Evolutionary conservation across 2,113 vertebrate genomes (phyloP).

Genomic region (Thryonomys swinderianus): DNA sequence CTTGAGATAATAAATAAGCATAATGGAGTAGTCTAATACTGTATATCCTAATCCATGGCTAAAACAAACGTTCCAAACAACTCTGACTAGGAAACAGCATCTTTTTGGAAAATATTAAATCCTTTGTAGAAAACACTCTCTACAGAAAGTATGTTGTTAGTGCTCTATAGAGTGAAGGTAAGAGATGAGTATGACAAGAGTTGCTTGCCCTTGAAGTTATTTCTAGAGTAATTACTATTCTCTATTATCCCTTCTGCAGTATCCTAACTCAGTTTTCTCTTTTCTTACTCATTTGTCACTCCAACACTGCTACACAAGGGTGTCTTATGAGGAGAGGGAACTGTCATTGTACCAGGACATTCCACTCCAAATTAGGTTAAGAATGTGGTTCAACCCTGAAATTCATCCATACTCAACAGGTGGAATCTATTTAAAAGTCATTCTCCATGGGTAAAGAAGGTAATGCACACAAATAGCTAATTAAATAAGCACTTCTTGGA

Average conservation of each 20-base stretch:
- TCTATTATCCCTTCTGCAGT: not conserved
- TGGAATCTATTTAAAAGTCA: not conserved
- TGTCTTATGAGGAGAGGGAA: not conserved
- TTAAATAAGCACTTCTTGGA: not conserved
- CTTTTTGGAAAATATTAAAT: not conserved
- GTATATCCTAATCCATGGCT: not conserved
- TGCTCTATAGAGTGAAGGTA: not conserved
- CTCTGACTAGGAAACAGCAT: not conserved
- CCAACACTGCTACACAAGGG: not conserved
- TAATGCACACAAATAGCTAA: not conserved
- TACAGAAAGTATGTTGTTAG: not conserved
- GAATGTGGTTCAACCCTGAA: not conserved
- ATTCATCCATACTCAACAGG: not conserved
- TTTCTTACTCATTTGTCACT: not conserved
- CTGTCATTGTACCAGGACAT: not conserved
- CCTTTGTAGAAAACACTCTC: not conserved
- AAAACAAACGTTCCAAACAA: not conserved
- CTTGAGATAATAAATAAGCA: constrained; percentile 33
- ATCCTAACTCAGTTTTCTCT: not conserved
- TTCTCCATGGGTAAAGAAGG: not conserved
- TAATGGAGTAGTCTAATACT: not conserved
- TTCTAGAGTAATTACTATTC: not conserved
- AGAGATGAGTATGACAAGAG: not conserved
- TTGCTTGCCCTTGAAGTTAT: not conserved
- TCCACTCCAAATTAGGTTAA: not conserved